A percentile compares a stretch with the other conserved stretches of the same genome.
Evolutionary conservation across 2,888 invertebrate species (phyloP).

Genomic region (Augochlorella aurata): DNA sequence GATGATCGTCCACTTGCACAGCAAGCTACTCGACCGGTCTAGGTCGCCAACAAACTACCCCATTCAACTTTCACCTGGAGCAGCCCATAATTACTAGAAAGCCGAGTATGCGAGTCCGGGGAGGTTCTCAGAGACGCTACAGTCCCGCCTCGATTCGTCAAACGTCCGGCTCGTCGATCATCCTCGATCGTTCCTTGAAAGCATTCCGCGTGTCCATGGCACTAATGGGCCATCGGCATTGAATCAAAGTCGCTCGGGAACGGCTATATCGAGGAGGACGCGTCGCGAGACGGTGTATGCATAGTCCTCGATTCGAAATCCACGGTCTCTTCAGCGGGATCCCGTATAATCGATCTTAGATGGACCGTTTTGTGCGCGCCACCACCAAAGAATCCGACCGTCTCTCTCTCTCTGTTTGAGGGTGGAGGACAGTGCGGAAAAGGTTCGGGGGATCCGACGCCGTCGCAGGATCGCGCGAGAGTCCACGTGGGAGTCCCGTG

Average conservation of each 20-base stretch:
- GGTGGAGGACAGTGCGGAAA: slow-evolving; percentile 15
- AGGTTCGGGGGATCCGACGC: background rate
- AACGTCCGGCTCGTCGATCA: slow-evolving; percentile 14
- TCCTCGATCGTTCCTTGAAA: slow-evolving; percentile 2
- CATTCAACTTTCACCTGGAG: background rate
- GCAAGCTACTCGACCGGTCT: background rate
- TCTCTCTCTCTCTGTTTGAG: background rate
- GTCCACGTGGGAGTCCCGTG: slow-evolving; percentile 64
- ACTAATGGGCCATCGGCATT: slow-evolving; percentile 18
- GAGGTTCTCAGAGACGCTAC: too few species aligned
- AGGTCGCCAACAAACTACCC: background rate
- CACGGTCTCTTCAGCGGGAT: background rate
- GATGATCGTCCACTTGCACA: slow-evolving; percentile 18
- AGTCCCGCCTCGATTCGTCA: background rate
- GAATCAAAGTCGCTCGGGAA: slow-evolving; percentile 4
- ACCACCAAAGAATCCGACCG: slow-evolving; percentile 63
- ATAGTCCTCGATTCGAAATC: background rate
- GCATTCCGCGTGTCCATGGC: background rate
- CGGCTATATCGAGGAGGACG: slow-evolving; percentile 24
- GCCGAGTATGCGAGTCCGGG: background rate
- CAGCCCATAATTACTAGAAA: background rate
- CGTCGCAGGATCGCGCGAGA: slow-evolving; percentile 26
- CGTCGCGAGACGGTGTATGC: background rate
- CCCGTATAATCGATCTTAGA: slow-evolving; percentile 56
- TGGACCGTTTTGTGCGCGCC: slow-evolving; percentile 55